Percentiles rank a stretch among this genome's conserved stretches.
Conservation (phyloP, 2,888 invertebrate species). For the Lordiphosa andalusiaca region DNA sequence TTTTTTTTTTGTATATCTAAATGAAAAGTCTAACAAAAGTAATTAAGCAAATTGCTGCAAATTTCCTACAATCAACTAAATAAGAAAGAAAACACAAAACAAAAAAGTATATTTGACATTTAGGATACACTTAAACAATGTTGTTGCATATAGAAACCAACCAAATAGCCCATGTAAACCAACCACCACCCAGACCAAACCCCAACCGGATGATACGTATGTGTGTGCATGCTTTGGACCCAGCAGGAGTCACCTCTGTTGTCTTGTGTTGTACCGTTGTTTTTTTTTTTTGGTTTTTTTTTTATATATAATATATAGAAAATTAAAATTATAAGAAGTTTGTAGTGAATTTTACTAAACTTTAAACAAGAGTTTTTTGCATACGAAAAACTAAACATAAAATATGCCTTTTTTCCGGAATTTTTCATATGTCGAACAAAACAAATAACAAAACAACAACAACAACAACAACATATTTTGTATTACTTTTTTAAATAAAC, state of each 20-base stretch:
- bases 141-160: constrained; percentile 37
- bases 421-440: neutral
- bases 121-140: constrained; percentile 34
- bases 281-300: constrained; percentile 11
- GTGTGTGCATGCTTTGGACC: no score
- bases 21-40: constrained; percentile 2
- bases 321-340: constrained; percentile 2
- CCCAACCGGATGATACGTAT: constrained; percentile 39
- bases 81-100: constrained; percentile 18
- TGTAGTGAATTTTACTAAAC: constrained; percentile 22
- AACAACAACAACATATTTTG: constrained; percentile 3
- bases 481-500: constrained; percentile 11
- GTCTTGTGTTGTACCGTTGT: constrained; percentile 14
- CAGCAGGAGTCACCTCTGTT: no score
- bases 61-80: constrained; percentile 62
- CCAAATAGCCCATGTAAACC: constrained; percentile 31
- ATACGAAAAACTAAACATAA: constrained; percentile 4
- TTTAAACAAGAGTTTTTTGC: neutral
- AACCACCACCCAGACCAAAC: constrained; percentile 1
- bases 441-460: constrained; percentile 1
- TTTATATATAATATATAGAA: neutral
- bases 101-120: constrained; percentile 22
- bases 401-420: neutral
- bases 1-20: neutral
- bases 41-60: constrained; percentile 29